A percentile compares a stretch with the other conserved stretches of the same genome.
Evolutionary conservation across 2,113 vertebrate genomes (phyloP).

Genomic region (Gyps fulvus): DNA sequence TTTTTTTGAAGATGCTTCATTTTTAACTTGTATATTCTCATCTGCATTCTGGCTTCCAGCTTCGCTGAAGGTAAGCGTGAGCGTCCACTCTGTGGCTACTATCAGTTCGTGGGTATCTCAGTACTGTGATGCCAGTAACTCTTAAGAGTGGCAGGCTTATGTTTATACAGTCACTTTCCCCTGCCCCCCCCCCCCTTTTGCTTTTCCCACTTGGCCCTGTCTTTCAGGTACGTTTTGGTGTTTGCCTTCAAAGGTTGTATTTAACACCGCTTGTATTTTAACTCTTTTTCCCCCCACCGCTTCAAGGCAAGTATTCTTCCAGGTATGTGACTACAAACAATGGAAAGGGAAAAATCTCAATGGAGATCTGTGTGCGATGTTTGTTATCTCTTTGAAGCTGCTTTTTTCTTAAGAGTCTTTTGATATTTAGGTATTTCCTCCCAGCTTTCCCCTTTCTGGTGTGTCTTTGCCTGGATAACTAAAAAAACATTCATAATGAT

Average conservation of each 20-base stretch:
- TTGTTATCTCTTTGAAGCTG: conserved; percentile 37
- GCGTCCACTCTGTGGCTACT: not conserved
- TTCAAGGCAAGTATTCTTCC: conserved; percentile 42
- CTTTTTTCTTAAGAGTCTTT: not conserved
- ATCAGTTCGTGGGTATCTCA: not conserved
- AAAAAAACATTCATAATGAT: not conserved
- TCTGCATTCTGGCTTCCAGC: not conserved
- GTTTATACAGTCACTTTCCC: not conserved
- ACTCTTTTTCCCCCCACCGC: not conserved
- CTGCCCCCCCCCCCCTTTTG: not conserved
- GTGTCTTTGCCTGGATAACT: not conserved
- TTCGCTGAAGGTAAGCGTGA: not conserved
- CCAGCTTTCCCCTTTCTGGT: not conserved
- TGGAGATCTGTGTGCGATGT: not conserved
- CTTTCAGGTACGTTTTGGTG: conserved; percentile 3
- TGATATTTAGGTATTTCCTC: conserved; percentile 27
- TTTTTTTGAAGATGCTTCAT: not conserved
- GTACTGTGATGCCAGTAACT: not conserved
- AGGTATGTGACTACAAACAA: conserved; percentile 43
- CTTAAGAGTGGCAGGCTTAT: not conserved
- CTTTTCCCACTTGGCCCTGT: not conserved
- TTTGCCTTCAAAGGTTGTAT: conserved; percentile 18
- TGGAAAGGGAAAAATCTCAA: not conserved
- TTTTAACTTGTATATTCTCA: not conserved
- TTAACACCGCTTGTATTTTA: conserved; percentile 34